Evolutionary conservation across 2,888 invertebrate species (phyloP).

Genomic region (Sepiola atlantica): DNA sequence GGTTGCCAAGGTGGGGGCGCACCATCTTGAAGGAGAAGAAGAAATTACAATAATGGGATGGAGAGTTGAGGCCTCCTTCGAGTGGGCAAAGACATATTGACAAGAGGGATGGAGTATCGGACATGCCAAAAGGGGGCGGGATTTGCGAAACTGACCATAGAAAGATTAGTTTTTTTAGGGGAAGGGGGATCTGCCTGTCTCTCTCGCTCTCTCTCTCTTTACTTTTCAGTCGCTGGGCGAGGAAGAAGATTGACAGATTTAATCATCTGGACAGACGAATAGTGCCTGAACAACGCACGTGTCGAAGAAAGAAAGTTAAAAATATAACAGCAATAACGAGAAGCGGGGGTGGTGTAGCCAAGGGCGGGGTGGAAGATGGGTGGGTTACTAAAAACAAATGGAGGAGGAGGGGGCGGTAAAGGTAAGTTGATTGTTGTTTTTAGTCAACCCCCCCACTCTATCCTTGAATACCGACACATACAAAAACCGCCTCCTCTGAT

Average conservation of each 20-base stretch:
- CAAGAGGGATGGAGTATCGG: not conserved
- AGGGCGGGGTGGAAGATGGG: not conserved
- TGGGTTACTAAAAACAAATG: not conserved
- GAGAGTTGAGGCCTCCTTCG: not conserved
- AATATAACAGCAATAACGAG: not conserved
- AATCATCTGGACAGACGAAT: not conserved
- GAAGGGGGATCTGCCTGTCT: too few relatives aligned
- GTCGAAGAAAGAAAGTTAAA: not conserved
- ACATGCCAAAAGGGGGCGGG: not conserved
- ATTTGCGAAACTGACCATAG: not conserved
- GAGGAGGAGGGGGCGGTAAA: not conserved
- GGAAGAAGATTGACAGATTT: not conserved
- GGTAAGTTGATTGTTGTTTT: not conserved
- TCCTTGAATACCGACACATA: not conserved
- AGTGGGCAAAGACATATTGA: not conserved
- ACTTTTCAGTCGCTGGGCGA: not conserved
- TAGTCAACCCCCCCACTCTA: too few relatives aligned
- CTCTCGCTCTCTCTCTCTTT: not conserved
- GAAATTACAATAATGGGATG: conserved; percentile 16
- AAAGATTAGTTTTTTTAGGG: not conserved
- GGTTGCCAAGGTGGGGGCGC: not conserved
- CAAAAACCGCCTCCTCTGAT: not conserved
- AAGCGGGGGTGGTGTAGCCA: not conserved
- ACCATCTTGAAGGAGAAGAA: not conserved
- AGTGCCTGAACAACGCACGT: not conserved